Percentiles rank a stretch among this genome's conserved stretches.
Conservation (phyloP, 2,888 invertebrate species). For the Diadegma fenestrale region DNA sequence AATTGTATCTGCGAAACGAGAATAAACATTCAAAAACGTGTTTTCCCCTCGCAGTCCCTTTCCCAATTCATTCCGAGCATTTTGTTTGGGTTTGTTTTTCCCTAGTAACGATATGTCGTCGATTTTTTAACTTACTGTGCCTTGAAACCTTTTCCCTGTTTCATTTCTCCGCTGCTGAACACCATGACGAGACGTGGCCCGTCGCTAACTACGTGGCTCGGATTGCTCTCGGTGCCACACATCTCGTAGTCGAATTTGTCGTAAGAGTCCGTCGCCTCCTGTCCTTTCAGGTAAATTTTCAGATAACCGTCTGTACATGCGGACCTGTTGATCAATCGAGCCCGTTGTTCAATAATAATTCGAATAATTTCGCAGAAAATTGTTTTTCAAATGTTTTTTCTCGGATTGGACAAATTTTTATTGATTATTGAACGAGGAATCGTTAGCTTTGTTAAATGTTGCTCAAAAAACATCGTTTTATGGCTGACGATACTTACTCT, state of each 20-base stretch:
- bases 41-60: no score
- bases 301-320: conserved; percentile 95
- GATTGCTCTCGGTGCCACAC: conserved; percentile 92
- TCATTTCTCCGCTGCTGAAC: conserved; percentile 95
- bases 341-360: not conserved
- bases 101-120: not conserved
- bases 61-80: not conserved
- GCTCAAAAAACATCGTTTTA: no score
- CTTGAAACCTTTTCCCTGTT: conserved; percentile 95
- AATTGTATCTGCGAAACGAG: conserved; percentile 83
- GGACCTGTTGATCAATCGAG: conserved; percentile 83
- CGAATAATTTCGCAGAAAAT: not conserved
- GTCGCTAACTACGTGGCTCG: conserved; percentile 94
- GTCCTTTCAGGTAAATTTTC: conserved; percentile 95
- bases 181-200: conserved; percentile 97
- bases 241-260: conserved; percentile 97
- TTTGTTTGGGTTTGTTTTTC: not conserved
- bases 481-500: conserved; percentile 88
- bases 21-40: conserved; percentile 13
- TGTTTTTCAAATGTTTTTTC: not conserved
- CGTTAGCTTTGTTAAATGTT: no score
- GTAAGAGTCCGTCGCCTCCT: conserved; percentile 96
- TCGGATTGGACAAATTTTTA: no score
- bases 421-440: not conserved
- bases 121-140: conserved; percentile 87